Conservation (phyloP, 1,140 invertebrate genomes). For the Dolichoris vasculosae region DNA sequence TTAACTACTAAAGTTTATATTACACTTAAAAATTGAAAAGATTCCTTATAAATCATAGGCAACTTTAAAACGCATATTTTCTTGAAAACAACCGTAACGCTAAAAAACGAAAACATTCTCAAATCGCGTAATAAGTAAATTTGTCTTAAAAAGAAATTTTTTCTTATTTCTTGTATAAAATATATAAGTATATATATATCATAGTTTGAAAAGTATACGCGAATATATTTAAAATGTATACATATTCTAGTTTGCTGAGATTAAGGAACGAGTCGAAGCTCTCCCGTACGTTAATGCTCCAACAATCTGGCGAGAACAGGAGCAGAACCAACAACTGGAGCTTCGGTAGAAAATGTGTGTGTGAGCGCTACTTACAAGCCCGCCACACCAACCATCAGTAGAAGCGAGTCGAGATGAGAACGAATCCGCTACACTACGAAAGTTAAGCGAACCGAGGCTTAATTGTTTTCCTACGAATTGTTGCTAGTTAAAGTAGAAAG, state of each 20-base stretch:
- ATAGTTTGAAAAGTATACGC: not conserved
- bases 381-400: not conserved
- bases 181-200: too few species aligned
- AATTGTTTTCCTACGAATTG: conserved; percentile 71
- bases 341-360: not conserved
- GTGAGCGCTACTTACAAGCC: not conserved
- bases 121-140: too few species aligned
- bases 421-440: conserved; percentile 52
- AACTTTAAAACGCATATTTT: not conserved
- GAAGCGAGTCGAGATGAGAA: conserved; percentile 35
- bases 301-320: not conserved
- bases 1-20: not conserved
- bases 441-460: conserved; percentile 61
- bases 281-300: not conserved
- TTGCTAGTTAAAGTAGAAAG: conserved; percentile 72
- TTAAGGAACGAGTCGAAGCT: not conserved
- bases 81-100: too few species aligned
- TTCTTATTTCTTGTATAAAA: too few species aligned
- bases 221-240: not conserved
- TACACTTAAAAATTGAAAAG: not conserved
- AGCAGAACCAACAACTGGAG: not conserved
- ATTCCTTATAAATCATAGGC: not conserved
- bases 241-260: not conserved
- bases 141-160: too few species aligned
- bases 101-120: too few species aligned